A percentile compares a stretch with the other conserved stretches of the same genome.
phyloP scores from a whole-genome alignment of 2,888 invertebrate species.

The Ephialtes manifestator region DNA sequence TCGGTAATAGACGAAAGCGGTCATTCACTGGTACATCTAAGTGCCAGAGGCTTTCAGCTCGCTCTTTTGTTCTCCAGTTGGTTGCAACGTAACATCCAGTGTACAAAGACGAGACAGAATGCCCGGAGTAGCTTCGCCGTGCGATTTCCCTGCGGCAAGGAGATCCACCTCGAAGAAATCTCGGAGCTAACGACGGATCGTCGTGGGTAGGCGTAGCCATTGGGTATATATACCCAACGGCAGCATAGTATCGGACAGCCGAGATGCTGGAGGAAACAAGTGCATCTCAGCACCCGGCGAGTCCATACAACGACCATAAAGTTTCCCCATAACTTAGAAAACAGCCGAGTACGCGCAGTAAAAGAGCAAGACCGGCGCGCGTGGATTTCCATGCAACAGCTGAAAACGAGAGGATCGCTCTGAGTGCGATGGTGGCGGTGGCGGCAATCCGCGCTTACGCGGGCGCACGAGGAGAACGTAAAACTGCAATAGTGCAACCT shows the following conservation, averaged over 20 bases:
- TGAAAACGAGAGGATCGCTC: constrained; percentile 76
- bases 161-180: neutral
- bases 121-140: neutral
- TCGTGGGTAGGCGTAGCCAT: constrained; percentile 29
- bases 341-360: constrained; percentile 74
- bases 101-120: neutral
- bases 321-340: constrained; percentile 82
- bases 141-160: constrained; percentile 20
- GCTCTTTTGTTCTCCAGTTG: constrained; percentile 13
- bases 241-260: constrained; percentile 17
- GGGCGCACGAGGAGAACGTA: constrained; percentile 40
- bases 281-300: constrained; percentile 5
- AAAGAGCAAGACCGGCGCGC: constrained; percentile 49
- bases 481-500: constrained; percentile 36
- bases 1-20: constrained; percentile 3
- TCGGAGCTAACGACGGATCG: neutral
- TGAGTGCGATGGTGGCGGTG: neutral
- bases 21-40: neutral
- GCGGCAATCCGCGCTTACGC: constrained; percentile 52
- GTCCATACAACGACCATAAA: constrained; percentile 78
- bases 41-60: neutral
- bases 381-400: constrained; percentile 81
- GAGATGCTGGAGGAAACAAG: constrained; percentile 43
- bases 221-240: neutral
- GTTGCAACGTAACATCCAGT: neutral